phyloP scores from a whole-genome alignment of 2,888 invertebrate genomes.

The Agrotis puta region DNA sequence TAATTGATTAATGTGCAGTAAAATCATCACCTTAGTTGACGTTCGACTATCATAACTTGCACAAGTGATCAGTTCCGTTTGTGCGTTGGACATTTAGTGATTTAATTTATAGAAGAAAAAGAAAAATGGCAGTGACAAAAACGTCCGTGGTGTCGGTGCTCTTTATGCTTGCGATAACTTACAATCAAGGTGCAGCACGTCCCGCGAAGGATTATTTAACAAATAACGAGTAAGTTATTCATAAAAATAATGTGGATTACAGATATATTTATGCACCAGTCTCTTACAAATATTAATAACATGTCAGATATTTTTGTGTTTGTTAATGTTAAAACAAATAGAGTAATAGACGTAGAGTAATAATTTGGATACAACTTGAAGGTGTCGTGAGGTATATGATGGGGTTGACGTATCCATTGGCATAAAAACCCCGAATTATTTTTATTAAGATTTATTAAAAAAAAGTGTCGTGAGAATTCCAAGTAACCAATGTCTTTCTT shows the following conservation, averaged over 20 bases:
- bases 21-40: constrained; percentile 59
- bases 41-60: constrained; percentile 57
- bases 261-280: not conserved
- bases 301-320: no score
- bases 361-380: not conserved
- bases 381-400: no score
- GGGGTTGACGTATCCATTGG: no score
- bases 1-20: constrained; percentile 59
- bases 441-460: no score
- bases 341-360: no score
- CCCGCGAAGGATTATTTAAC: constrained; percentile 48
- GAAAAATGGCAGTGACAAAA: constrained; percentile 64
- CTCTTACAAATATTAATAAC: no score
- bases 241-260: constrained; percentile 3
- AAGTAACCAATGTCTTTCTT: constrained; percentile 5
- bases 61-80: constrained; percentile 55
- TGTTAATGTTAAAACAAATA: no score
- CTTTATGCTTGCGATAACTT: constrained; percentile 67
- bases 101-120: constrained; percentile 35
- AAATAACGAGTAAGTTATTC: constrained; percentile 55
- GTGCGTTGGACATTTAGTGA: constrained; percentile 49
- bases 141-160: constrained; percentile 58
- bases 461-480: constrained; percentile 4
- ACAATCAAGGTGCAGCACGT: constrained; percentile 67
- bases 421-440: no score